These are phyloP conservation scores for Dallia pectoralis DNA, from an alignment of 2,797 vertebrate species.

Conservation along the genomic window DNA sequence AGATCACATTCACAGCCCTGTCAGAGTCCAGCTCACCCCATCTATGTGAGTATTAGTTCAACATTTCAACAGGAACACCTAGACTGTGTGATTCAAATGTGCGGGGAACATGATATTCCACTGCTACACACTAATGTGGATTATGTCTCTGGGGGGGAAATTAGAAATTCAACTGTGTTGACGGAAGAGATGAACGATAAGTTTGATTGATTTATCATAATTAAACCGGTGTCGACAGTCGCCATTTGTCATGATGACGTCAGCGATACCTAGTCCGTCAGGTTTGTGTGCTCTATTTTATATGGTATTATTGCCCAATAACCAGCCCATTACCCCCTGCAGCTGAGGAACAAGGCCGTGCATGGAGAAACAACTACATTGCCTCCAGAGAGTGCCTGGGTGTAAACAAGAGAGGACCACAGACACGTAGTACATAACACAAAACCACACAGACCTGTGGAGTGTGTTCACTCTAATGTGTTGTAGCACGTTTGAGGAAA, in stretches of 20 bases:
- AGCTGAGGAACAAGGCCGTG: slow-evolving; percentile 62
- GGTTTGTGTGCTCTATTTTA: slow-evolving; percentile 59
- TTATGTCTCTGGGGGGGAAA: background rate
- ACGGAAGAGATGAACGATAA: slow-evolving; percentile 33
- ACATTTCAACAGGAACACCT: slow-evolving; percentile 44
- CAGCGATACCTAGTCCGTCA: slow-evolving; percentile 58
- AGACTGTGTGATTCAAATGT: background rate
- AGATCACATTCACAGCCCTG: slow-evolving; percentile 61
- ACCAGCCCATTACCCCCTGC: slow-evolving; percentile 42
- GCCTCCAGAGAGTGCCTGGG: slow-evolving; percentile 59
- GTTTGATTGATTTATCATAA: slow-evolving; percentile 42
- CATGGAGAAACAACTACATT: slow-evolving; percentile 59
- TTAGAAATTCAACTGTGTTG: slow-evolving; percentile 30
- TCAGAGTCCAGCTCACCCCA: slow-evolving; percentile 56
- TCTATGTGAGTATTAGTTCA: slow-evolving; percentile 61
- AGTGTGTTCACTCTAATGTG: background rate
- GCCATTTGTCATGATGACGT: slow-evolving; percentile 49
- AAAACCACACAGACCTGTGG: background rate
- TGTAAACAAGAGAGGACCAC: slow-evolving; percentile 32
- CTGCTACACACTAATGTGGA: background rate
- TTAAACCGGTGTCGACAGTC: slow-evolving; percentile 55
- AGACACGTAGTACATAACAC: slow-evolving; percentile 13
- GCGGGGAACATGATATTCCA: background rate
- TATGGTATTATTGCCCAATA: slow-evolving; percentile 51
- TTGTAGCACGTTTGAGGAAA: background rate